phyloP scores from a whole-genome alignment of 2,888 invertebrate genomes.

The Molanna angustata region DNA sequence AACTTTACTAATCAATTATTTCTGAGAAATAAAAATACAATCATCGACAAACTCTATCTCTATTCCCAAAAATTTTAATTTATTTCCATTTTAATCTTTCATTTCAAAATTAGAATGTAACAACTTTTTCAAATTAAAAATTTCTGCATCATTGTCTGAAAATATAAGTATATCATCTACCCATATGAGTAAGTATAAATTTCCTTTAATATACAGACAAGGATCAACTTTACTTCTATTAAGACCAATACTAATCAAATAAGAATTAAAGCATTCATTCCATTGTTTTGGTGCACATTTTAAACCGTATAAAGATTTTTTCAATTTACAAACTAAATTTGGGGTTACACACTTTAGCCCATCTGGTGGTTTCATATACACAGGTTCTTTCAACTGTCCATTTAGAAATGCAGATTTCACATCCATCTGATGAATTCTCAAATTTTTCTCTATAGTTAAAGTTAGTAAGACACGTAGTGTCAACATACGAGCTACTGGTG shows the following conservation, averaged over 20 bases:
- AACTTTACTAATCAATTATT: not conserved
- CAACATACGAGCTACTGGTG: not conserved
- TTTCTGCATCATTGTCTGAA: not conserved
- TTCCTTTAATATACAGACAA: not conserved
- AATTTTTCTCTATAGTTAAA: not conserved
- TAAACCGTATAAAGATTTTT: not conserved
- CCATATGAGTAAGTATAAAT: not conserved
- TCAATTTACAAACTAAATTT: not conserved
- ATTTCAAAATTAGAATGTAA: not conserved
- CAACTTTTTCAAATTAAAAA: not conserved
- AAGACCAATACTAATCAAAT: not conserved
- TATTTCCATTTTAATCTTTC: not conserved
- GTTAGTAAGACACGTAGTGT: not conserved
- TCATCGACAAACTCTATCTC: not conserved
- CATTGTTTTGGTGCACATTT: not conserved
- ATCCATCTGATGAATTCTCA: not conserved
- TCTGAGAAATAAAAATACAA: not conserved
- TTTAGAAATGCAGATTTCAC: not conserved
- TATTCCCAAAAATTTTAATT: not conserved
- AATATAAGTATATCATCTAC: not conserved
- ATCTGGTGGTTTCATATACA: not conserved
- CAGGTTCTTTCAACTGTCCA: not conserved
- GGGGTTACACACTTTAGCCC: no score
- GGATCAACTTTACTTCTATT: not conserved
- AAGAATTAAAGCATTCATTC: not conserved